Conservation (phyloP, 2,797 vertebrate species). For the Galaxias olidus region DNA sequence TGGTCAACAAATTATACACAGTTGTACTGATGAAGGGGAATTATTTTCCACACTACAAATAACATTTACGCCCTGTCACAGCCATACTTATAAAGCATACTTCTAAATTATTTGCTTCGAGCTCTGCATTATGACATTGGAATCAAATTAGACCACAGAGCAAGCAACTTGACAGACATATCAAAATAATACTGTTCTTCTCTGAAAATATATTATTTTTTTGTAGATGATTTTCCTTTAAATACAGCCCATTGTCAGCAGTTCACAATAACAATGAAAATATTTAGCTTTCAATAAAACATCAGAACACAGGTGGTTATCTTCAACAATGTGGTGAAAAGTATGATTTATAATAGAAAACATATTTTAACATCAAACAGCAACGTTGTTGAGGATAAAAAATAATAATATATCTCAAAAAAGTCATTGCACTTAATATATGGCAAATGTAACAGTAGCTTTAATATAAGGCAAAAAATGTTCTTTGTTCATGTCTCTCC, state of each 20-base stretch:
- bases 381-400: conserved; percentile 71
- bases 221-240: conserved; percentile 68
- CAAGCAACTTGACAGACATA: conserved; percentile 81
- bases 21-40: conserved; percentile 41
- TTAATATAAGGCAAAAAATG: conserved; percentile 92
- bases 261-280: conserved; percentile 78
- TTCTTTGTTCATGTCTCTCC: conserved; percentile 85
- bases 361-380: conserved; percentile 76
- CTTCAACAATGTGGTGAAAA: conserved; percentile 72
- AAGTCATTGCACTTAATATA: conserved; percentile 88
- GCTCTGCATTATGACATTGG: conserved; percentile 76
- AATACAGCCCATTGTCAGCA: conserved; percentile 76
- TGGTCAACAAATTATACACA: conserved; percentile 37
- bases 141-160: conserved; percentile 77
- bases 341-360: conserved; percentile 78
- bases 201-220: conserved; percentile 83
- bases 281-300: conserved; percentile 76
- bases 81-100: conserved; percentile 85
- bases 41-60: conserved; percentile 45
- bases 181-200: conserved; percentile 86
- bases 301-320: conserved; percentile 70
- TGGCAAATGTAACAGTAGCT: conserved; percentile 92
- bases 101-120: conserved; percentile 77
- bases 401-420: conserved; percentile 80
- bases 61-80: conserved; percentile 47